Evolutionary conservation across 2,888 invertebrate species (phyloP).

Genomic region (Pristionchus entomophagus): DNA sequence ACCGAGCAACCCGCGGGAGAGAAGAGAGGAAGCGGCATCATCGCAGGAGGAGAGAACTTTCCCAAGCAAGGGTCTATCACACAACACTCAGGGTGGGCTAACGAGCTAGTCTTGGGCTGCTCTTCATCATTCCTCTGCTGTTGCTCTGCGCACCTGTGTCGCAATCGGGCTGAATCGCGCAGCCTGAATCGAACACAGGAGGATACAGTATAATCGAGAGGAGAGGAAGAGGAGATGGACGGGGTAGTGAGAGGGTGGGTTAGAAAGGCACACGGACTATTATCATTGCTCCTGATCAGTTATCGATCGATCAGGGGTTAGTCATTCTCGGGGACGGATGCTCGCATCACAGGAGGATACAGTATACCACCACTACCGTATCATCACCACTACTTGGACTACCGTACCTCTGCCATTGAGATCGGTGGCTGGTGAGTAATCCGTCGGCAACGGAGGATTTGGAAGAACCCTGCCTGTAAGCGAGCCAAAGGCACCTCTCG

Average conservation of each 20-base stretch:
- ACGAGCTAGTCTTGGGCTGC: slow-evolving; percentile 4
- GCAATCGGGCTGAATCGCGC: slow-evolving; percentile 39
- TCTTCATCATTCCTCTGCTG: neutral
- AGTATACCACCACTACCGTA: neutral
- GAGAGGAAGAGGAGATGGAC: neutral
- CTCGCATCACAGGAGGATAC: neutral
- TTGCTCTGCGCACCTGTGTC: neutral
- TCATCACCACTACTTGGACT: no score
- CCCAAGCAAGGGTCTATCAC: neutral
- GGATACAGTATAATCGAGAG: neutral
- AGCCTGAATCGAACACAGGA: neutral
- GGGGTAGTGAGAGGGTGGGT: neutral
- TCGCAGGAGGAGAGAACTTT: neutral
- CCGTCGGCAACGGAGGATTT: slow-evolving; percentile 52
- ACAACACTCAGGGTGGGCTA: neutral
- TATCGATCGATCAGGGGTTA: neutral
- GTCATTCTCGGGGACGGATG: slow-evolving; percentile 1
- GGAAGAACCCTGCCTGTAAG: slow-evolving; percentile 63
- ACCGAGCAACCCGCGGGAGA: neutral
- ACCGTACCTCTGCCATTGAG: slow-evolving; percentile 71
- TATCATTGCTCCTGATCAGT: neutral
- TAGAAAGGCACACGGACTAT: slow-evolving; percentile 12
- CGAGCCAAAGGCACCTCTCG: neutral
- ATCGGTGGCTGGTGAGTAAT: slow-evolving; percentile 56
- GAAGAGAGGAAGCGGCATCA: neutral